A percentile compares a stretch with the other conserved stretches of the same genome.
phyloP scores from a whole-genome alignment of 2,797 vertebrate genomes.

The Pangasius macronema region DNA sequence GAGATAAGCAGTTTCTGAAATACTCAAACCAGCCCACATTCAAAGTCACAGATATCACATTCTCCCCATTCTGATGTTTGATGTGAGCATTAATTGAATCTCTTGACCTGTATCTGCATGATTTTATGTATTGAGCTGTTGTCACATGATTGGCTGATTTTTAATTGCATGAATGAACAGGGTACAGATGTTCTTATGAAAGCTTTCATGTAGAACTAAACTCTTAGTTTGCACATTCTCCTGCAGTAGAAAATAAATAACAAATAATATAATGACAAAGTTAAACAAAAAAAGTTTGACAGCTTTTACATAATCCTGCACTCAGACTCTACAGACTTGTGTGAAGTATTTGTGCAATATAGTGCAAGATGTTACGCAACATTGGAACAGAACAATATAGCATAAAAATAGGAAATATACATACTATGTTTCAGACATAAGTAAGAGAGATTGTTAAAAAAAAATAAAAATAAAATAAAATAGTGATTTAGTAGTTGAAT shows the following conservation, averaged over 20 bases:
- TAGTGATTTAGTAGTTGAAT: not conserved
- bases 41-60: not conserved
- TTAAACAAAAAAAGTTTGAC: not conserved
- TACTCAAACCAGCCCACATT: not conserved
- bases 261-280: not conserved
- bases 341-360: not conserved
- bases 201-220: not conserved
- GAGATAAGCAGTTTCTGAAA: not conserved
- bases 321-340: not conserved
- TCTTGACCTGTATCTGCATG: not conserved
- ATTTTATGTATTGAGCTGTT: not conserved
- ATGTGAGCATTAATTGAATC: not conserved
- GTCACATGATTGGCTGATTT: not conserved
- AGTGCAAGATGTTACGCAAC: not conserved
- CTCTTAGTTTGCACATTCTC: not conserved
- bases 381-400: not conserved
- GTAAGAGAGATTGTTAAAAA: not conserved
- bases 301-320: conserved; percentile 2
- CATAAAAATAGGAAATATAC: conserved; percentile 7
- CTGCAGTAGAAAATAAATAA: not conserved
- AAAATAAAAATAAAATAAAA: not conserved
- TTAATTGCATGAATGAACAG: not conserved
- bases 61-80: no score
- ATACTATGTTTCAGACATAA: not conserved
- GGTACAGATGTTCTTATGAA: not conserved